Evolutionary conservation across 2,797 vertebrate species (phyloP).

Genomic region (Rhinatrema bivittatum): DNA sequence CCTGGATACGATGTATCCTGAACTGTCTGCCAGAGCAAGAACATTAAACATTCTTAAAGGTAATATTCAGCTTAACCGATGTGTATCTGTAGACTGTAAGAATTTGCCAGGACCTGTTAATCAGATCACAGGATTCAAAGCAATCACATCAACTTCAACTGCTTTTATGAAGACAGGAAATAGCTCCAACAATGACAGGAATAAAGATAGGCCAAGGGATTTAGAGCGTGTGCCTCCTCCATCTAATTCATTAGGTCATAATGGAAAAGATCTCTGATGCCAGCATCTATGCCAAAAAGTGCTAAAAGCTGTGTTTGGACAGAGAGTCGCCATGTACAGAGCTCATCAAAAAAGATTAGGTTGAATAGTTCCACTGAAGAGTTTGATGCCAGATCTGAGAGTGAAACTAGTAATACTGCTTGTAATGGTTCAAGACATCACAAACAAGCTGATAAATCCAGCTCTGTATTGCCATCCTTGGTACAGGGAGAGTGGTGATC

Average conservation of each 20-base stretch:
- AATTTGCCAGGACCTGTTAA: constrained; percentile 39
- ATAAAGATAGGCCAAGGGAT: constrained; percentile 16
- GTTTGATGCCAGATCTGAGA: neutral
- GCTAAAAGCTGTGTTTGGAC: constrained; percentile 73
- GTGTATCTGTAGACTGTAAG: constrained; percentile 42
- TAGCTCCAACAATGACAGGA: constrained; percentile 5
- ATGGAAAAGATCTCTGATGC: constrained; percentile 50
- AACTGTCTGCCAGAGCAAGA: constrained; percentile 82
- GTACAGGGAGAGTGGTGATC: constrained; percentile 12
- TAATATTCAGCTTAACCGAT: constrained; percentile 65
- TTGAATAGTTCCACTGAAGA: neutral
- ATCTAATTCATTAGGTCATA: constrained; percentile 6
- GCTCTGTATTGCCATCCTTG: neutral
- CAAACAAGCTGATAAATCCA: neutral
- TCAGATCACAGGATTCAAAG: constrained; percentile 72
- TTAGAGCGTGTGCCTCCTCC: constrained; percentile 1
- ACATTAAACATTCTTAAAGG: constrained; percentile 88
- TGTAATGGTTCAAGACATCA: too few relatives aligned
- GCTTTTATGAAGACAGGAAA: constrained; percentile 82
- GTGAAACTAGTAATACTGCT: neutral
- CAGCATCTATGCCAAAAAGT: constrained; percentile 49
- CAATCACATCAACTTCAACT: constrained; percentile 72
- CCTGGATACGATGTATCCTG: constrained; percentile 90
- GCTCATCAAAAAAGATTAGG: fast-evolving
- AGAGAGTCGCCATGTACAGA: constrained; percentile 32